Evolutionary conservation across 2,797 vertebrate genomes (phyloP).

Genomic region (Enteromius treurensis): DNA sequence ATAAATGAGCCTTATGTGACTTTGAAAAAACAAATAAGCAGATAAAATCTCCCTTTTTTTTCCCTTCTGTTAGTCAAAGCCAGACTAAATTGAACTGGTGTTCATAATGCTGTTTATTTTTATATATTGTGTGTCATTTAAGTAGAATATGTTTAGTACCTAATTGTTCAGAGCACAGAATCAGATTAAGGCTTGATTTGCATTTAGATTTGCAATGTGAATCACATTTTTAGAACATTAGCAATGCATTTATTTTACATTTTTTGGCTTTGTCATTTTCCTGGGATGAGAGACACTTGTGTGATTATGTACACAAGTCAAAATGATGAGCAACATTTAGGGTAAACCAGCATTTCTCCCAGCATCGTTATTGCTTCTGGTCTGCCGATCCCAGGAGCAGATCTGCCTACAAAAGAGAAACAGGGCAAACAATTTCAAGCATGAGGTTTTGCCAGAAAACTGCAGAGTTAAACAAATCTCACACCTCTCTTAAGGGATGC

Average conservation of each 20-base stretch:
- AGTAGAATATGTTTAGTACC: neutral
- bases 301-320: conserved; percentile 61
- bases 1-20: neutral
- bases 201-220: neutral
- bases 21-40: neutral
- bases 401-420: conserved; percentile 55
- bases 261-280: conserved; percentile 4
- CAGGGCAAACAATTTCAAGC: conserved; percentile 57
- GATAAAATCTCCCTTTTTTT: neutral
- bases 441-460: conserved; percentile 63
- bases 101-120: neutral
- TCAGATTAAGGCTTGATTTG: neutral
- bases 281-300: conserved; percentile 19
- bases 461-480: conserved; percentile 65
- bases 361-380: conserved; percentile 53
- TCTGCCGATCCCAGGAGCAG: conserved; percentile 56
- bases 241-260: neutral
- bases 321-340: conserved; percentile 60
- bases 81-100: neutral
- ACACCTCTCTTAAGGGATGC: conserved; percentile 42
- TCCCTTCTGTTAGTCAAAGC: neutral
- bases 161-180: neutral
- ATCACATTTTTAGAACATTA: neutral
- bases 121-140: neutral
- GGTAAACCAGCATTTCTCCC: conserved; percentile 55